A percentile compares a stretch with the other conserved stretches of the same genome.
These are phyloP conservation scores for Tiliqua scincoides DNA, from an alignment of 2,113 vertebrate species.

Conservation along the genomic window DNA sequence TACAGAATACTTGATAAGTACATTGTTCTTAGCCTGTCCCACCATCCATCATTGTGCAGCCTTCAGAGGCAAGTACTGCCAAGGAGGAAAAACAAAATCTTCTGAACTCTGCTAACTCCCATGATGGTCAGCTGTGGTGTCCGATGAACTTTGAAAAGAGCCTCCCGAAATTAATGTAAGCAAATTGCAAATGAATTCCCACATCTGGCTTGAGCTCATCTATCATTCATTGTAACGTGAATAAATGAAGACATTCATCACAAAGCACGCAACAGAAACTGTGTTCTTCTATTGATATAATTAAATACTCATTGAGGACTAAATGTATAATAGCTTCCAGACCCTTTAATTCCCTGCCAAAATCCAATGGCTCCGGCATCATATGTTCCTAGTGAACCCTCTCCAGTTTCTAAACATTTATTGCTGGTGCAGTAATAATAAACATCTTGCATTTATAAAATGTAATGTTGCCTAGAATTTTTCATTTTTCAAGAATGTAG, in stretches of 20 bases:
- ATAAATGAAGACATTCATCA: conserved; percentile 84
- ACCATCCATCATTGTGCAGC: conserved; percentile 35
- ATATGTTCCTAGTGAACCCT: conserved; percentile 83
- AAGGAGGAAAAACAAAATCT: conserved; percentile 43
- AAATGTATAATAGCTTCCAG: conserved; percentile 84
- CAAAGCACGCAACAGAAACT: conserved; percentile 80
- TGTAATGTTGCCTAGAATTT: conserved; percentile 83
- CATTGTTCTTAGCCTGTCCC: conserved; percentile 27
- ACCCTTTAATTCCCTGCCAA: conserved; percentile 81
- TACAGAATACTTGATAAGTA: conserved; percentile 50
- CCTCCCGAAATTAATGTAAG: conserved; percentile 69
- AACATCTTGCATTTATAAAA: conserved; percentile 88
- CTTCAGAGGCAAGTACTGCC: conserved; percentile 40
- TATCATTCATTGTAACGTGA: conserved; percentile 76
- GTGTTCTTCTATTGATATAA: conserved; percentile 84
- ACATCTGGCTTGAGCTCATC: conserved; percentile 77
- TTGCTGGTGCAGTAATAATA: conserved; percentile 83
- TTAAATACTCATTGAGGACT: conserved; percentile 81
- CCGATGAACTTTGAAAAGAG: conserved; percentile 67
- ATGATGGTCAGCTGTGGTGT: conserved; percentile 45
- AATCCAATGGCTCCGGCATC: conserved; percentile 79
- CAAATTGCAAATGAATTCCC: conserved; percentile 70
- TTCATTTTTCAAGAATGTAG: conserved; percentile 83
- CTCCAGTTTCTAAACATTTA: conserved; percentile 87
- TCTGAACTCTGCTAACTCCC: conserved; percentile 27